Evolutionary conservation across 2,113 vertebrate genomes (phyloP).

Genomic region (Pampusana beccarii): DNA sequence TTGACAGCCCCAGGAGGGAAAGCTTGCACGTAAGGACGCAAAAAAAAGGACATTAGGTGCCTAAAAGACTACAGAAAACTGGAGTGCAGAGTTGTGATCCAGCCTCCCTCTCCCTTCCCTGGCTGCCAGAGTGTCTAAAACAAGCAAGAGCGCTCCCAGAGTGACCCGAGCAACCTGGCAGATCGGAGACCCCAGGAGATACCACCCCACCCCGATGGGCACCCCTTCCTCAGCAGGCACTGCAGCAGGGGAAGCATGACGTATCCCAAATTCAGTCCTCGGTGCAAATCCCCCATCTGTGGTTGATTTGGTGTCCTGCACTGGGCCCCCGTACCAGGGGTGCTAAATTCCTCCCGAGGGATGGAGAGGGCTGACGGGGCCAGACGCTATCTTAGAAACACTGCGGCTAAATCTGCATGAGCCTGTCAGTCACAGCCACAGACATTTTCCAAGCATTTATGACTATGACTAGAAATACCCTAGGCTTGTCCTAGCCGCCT

Average conservation of each 20-base stretch:
- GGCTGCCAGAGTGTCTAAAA: background rate
- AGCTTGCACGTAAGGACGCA: background rate
- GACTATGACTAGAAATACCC: slow-evolving; percentile 26
- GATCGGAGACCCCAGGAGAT: background rate
- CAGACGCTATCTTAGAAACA: background rate
- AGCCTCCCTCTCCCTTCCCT: background rate
- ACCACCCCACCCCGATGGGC: fast-evolving
- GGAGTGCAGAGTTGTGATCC: background rate
- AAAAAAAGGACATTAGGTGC: background rate
- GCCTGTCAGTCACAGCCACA: background rate
- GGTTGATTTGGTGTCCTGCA: background rate
- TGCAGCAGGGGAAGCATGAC: fast-evolving
- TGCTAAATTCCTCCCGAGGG: background rate
- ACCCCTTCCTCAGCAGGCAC: background rate
- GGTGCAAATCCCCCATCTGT: background rate
- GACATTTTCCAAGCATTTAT: background rate
- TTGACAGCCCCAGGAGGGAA: background rate
- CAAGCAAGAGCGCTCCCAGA: background rate
- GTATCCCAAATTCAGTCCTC: background rate
- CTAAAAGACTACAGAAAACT: background rate
- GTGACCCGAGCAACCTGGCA: fast-evolving
- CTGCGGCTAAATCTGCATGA: background rate
- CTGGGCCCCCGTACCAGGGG: background rate
- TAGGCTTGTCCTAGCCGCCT: background rate
- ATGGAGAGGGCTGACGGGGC: background rate